Evolutionary conservation across 2,888 invertebrate species (phyloP), one percentile per base, ranked within the genome.

Genomic region (Litoditis marina): DNA sequence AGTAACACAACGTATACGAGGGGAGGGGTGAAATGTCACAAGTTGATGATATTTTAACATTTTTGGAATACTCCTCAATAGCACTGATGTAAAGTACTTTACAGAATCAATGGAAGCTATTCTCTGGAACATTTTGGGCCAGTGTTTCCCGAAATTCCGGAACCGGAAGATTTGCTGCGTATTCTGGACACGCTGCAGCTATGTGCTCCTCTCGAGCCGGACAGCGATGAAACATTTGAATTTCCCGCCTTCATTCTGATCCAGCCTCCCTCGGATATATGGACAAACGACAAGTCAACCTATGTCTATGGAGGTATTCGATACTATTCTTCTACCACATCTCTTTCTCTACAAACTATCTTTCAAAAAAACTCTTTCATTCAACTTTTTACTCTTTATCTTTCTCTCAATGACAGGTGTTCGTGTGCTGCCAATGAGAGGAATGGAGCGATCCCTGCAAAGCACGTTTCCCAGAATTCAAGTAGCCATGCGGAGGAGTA

Each of bases 41-140:
- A n/a, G n/a, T n/a, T n/a, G n/a, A n/a, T n/a, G n/a, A n/a, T n/a
- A n/a, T n/a, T n/a, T n/a, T n/a, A n/a, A n/a, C n/a, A n/a, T n/a
- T n/a, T n/a, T n/a, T n/a, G n/a, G n/a, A n/a, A n/a, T n/a, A n/a
- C n/a, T n/a, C n/a, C n/a, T n/a, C n/a, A n/a, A n/a, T n/a, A n/a
- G 39, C 16, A 11, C 16, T 11, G 16, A 36, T n/a, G n/a, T n/a
- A n/a, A n/a, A n/a, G n/a, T 3, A 28, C 27, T 7, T 19, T 42
- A 11, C 42, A 55, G 88, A 36, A 86, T 87, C 8, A 88, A 89
- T 19, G 90, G 90, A 2, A 89, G 89, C 73, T 90, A 89, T 82
- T 88, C 89, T 1, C 84, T 87, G 13, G 89, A 89, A 74, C 90
- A 90, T 83, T 89, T 90, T 80, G 89, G 89, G 83, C 87, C 89